Conservation (phyloP, 2,888 invertebrate genomes). For the Sinopyrophorus schimmeli region DNA sequence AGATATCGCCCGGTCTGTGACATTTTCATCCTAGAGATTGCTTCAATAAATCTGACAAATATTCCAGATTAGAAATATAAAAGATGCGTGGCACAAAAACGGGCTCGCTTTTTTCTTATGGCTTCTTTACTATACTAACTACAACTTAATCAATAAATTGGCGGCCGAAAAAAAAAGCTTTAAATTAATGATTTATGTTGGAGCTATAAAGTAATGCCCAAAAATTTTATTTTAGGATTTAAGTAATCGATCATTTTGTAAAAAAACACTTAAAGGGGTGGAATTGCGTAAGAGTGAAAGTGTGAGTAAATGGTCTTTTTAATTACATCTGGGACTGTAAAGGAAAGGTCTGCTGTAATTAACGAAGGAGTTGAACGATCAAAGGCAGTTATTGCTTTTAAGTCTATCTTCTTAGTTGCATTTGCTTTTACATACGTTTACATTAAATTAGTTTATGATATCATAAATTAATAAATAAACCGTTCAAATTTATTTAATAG, state of each 20-base stretch:
- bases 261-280: conserved; percentile 1
- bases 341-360: conserved; percentile 2
- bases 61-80: conserved; percentile 28
- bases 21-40: conserved; percentile 28
- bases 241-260: too few relatives aligned
- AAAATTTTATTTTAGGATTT: too few relatives aligned
- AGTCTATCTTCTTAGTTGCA: conserved; percentile 1
- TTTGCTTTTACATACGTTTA: too few relatives aligned
- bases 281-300: conserved; percentile 15
- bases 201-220: too few relatives aligned
- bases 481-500: too few relatives aligned
- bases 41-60: conserved; percentile 29
- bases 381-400: conserved; percentile 10
- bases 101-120: too few relatives aligned
- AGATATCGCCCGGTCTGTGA: conserved; percentile 18
- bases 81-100: conserved; percentile 18
- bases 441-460: too few relatives aligned
- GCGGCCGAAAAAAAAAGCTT: too few relatives aligned
- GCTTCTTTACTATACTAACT: too few relatives aligned
- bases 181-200: too few relatives aligned
- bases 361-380: conserved; percentile 9
- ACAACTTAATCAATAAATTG: too few relatives aligned
- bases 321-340: conserved; percentile 13
- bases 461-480: too few relatives aligned
- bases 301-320: conserved; percentile 19